These are phyloP conservation scores for Holacanthus passer DNA, from an alignment of 2,113 vertebrate genomes.

Conservation along the genomic window DNA sequence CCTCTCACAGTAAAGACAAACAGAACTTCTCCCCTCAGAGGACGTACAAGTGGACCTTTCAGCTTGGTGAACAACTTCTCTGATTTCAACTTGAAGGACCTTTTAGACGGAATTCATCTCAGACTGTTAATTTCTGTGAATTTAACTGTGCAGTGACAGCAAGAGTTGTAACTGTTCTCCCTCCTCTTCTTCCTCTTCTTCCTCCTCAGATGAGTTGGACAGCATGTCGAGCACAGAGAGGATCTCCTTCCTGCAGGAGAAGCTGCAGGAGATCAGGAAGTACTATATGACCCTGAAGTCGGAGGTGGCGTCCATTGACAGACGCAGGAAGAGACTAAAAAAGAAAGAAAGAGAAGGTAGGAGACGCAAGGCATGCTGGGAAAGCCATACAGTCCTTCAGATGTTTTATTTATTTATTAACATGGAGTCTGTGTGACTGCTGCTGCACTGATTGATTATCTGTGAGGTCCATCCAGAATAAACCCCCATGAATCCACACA, in stretches of 20 bases:
- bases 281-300: slow-evolving; percentile 99
- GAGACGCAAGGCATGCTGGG: slow-evolving; percentile 15
- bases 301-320: slow-evolving; percentile 98
- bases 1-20: slow-evolving; percentile 91
- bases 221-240: slow-evolving; percentile 93
- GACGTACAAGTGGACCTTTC: slow-evolving; percentile 96
- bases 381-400: not conserved
- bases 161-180: not conserved
- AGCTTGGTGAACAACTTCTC: slow-evolving; percentile 88
- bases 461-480: too few relatives aligned
- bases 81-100: too few relatives aligned
- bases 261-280: slow-evolving; percentile 97
- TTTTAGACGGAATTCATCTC: too few relatives aligned
- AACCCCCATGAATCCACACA: too few relatives aligned
- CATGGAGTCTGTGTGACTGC: too few relatives aligned
- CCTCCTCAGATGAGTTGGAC: slow-evolving; percentile 91
- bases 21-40: slow-evolving; percentile 90
- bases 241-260: slow-evolving; percentile 98
- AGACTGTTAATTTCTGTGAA: too few relatives aligned
- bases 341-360: slow-evolving; percentile 99
- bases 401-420: too few relatives aligned
- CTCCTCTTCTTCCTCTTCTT: not conserved
- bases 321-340: slow-evolving; percentile 95
- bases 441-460: too few relatives aligned
- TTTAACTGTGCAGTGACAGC: too few relatives aligned